Percentiles rank a stretch among this genome's conserved stretches.
Evolutionary conservation across 2,888 invertebrate species (phyloP).

Genomic region (Eupithecia abbreviata): DNA sequence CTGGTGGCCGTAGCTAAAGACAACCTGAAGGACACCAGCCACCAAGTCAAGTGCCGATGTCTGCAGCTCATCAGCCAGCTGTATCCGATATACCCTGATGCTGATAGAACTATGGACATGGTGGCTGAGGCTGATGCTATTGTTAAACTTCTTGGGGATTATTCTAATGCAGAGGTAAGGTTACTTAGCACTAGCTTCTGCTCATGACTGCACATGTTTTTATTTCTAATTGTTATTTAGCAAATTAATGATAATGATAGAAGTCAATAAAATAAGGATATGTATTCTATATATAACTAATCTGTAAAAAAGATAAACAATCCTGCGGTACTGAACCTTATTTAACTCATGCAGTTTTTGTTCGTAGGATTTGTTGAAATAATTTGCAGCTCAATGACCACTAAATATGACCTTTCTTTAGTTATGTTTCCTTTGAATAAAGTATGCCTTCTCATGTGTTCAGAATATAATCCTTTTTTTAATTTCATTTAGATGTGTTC

Average conservation of each 20-base stretch:
- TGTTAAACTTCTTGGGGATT: constrained; percentile 90
- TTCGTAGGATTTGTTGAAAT: too few species aligned
- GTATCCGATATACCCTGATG: constrained; percentile 84
- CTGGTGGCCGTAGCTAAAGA: constrained; percentile 86
- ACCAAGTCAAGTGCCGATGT: constrained; percentile 91
- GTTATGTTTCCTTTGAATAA: neutral
- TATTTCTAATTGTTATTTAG: neutral
- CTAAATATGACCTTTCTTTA: too few species aligned
- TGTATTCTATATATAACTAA: too few species aligned
- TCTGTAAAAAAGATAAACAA: too few species aligned
- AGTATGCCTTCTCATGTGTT: too few species aligned
- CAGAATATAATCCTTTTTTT: too few species aligned
- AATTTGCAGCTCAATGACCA: too few species aligned
- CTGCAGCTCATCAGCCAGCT: constrained; percentile 91
- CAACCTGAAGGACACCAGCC: constrained; percentile 89
- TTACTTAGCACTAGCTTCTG: neutral
- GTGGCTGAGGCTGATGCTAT: constrained; percentile 84
- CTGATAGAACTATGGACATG: constrained; percentile 74
- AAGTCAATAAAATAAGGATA: too few species aligned
- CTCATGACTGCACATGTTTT: neutral
- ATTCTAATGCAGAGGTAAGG: constrained; percentile 88
- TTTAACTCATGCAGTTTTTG: too few species aligned
- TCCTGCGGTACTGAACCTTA: too few species aligned
- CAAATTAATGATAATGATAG: too few species aligned
- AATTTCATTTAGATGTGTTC: too few species aligned